These are phyloP conservation scores for Nephrocerus scutellatus DNA, from an alignment of 2,888 invertebrate genomes.

Conservation along the genomic window DNA sequence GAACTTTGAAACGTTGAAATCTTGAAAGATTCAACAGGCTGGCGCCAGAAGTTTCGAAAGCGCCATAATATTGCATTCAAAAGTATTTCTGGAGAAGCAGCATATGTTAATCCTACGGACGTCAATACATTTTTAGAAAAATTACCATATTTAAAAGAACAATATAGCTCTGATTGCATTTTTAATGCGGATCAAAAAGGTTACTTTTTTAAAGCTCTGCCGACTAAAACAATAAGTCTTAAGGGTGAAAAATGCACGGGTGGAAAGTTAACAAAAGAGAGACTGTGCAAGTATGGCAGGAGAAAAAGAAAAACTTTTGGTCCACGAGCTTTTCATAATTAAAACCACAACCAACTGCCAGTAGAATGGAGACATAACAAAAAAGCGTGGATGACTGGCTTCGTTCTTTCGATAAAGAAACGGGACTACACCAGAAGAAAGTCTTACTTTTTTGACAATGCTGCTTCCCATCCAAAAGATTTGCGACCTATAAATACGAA, in stretches of 20 bases:
- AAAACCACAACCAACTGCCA: constrained; percentile 16
- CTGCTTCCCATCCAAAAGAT: constrained; percentile 10
- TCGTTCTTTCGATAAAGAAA: constrained; percentile 12
- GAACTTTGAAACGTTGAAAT: background rate
- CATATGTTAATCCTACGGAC: constrained; percentile 9
- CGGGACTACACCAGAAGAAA: constrained; percentile 11
- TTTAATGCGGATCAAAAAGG: constrained; percentile 27
- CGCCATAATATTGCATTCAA: constrained; percentile 9
- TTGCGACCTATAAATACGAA: constrained; percentile 11
- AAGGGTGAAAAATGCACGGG: constrained; percentile 28
- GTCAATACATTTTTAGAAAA: constrained; percentile 11
- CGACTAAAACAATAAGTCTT: constrained; percentile 28
- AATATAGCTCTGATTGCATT: constrained; percentile 12
- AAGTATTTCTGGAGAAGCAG: constrained; percentile 12
- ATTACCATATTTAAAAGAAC: constrained; percentile 8
- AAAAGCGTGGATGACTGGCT: constrained; percentile 24
- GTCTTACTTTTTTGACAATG: constrained; percentile 17
- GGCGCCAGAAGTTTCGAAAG: constrained; percentile 10
- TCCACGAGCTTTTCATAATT: constrained; percentile 16
- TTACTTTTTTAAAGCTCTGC: constrained; percentile 29
- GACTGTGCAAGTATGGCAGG: constrained; percentile 27
- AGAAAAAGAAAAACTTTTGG: constrained; percentile 23
- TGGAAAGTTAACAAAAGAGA: constrained; percentile 29
- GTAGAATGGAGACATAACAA: constrained; percentile 22
- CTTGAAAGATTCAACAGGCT: constrained; percentile 9